Base-by-base conservation (phyloP, 2,888 invertebrate species). In the Ophonus ardosiacus region DNA sequence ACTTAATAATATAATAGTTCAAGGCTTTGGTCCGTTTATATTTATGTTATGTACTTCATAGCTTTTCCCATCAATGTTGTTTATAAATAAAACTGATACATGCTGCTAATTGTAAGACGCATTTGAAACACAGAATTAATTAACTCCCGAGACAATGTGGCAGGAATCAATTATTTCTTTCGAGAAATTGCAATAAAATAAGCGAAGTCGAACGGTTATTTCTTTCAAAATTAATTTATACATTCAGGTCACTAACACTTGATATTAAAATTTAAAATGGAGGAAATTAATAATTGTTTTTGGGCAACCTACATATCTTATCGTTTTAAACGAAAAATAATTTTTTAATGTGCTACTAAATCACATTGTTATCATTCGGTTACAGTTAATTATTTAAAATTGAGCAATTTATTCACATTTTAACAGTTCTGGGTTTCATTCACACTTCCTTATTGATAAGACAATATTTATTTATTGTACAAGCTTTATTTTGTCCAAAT, bases 1-100 rank as follows among this genome's bases (percentile, higher is more conserved):
- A 21, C 31, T 78, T 7, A 78, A 78, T 57, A 78, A 78, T 31
- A 57, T 57, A 78, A 78, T 78, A 78, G 78, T 57, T 78, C 78
- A 78, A 78, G 78, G 78, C 56, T 78, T 4, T 74, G 5, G 40
- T 74, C 21, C 40, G 17, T 68, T 74, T 43, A 43, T 74, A 74
- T 74, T 74, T 43, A 38, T 68, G 13, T 38, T 68, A n/a, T n/a
- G n/a, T n/a, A 68, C 68, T 68, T 38, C 68, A 38, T 68, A 38
- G 31, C 15, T 68, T 65, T 74, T 40, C 15, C 24, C 15, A 31
- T 74, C 43, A 40, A 17, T 68, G 15, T 43, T 74, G 71, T 74
- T 74, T 74, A 74, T 74, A 74, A 74, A 74, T 74, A 74, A 74
- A 74, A 43, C 71, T 31, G 31, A 31, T 38, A 38, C 68, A 68